These are phyloP conservation scores for Nerophis lumbriciformis DNA, from an alignment of 2,113 vertebrate species.

Conservation along the genomic window DNA sequence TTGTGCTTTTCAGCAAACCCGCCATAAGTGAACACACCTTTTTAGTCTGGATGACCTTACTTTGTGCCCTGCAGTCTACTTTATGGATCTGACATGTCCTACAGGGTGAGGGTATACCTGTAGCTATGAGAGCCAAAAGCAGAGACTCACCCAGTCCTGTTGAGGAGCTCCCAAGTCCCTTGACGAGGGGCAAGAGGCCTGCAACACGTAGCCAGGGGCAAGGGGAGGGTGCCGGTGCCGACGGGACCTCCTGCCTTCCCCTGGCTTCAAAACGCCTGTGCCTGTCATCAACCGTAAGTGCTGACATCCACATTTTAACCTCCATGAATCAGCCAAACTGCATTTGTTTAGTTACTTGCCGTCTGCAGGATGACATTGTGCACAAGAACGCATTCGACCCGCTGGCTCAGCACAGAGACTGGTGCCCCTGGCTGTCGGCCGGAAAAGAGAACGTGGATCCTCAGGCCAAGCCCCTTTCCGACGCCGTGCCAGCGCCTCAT, in stretches of 20 bases:
- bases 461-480: conserved; percentile 12
- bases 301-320: background rate
- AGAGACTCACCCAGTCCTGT: conserved; percentile 77
- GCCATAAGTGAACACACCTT: no score
- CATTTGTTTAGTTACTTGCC: background rate
- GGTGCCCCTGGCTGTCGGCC: conserved; percentile 88
- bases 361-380: conserved; percentile 70
- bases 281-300: conserved; percentile 82
- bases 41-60: background rate
- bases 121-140: conserved; percentile 66
- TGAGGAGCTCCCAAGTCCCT: conserved; percentile 75
- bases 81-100: conserved; percentile 6
- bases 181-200: conserved; percentile 75
- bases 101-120: conserved; percentile 69
- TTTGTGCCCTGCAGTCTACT: background rate
- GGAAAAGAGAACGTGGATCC: conserved; percentile 51
- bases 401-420: conserved; percentile 86
- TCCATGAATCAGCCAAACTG: background rate
- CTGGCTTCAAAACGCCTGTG: conserved; percentile 79
- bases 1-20: background rate
- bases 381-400: conserved; percentile 81
- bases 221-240: conserved; percentile 58
- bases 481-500: conserved; percentile 21
- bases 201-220: conserved; percentile 83
- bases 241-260: conserved; percentile 65